These are phyloP conservation scores for Desmophyllum pertusum DNA, from an alignment of 92 coral and sea anemone genomes.

Conservation along the genomic window DNA sequence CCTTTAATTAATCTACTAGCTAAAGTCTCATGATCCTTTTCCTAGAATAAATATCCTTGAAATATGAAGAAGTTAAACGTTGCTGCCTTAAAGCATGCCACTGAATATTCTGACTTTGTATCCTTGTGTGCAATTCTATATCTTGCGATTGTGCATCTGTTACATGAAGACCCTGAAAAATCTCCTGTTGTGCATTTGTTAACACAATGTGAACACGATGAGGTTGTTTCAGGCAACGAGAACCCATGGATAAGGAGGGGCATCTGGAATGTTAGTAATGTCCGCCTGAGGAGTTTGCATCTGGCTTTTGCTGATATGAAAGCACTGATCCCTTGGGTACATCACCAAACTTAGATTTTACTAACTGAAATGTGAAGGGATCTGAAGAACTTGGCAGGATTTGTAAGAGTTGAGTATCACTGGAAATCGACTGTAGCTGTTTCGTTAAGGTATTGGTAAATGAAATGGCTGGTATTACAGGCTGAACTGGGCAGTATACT, in stretches of 20 bases:
- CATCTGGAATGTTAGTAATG: not conserved
- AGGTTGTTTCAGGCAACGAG: too few relatives aligned
- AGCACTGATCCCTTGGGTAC: constrained; percentile 26
- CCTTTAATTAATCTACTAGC: constrained; percentile 10
- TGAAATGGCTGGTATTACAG: not conserved
- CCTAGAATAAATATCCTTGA: not conserved
- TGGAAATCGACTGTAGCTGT: not conserved
- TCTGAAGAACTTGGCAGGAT: not conserved
- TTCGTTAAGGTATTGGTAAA: not conserved
- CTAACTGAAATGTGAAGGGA: not conserved
- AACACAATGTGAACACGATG: not conserved
- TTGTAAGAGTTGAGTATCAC: constrained; percentile 8
- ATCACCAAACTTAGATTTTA: constrained; percentile 17
- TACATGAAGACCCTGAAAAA: constrained; percentile 5
- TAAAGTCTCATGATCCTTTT: constrained; percentile 34
- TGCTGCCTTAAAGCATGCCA: constrained; percentile 34
- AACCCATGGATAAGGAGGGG: too few relatives aligned
- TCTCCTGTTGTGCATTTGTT: not conserved
- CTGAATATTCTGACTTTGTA: constrained; percentile 10
- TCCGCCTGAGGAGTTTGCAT: not conserved
- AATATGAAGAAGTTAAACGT: constrained; percentile 12
- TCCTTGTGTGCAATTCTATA: constrained; percentile 9
- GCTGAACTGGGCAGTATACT: constrained; percentile 18
- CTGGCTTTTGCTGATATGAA: constrained; percentile 24
- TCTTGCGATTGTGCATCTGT: constrained; percentile 2